Evolutionary conservation across 2,113 vertebrate genomes (phyloP).

Genomic region (Mus spicilegus): DNA sequence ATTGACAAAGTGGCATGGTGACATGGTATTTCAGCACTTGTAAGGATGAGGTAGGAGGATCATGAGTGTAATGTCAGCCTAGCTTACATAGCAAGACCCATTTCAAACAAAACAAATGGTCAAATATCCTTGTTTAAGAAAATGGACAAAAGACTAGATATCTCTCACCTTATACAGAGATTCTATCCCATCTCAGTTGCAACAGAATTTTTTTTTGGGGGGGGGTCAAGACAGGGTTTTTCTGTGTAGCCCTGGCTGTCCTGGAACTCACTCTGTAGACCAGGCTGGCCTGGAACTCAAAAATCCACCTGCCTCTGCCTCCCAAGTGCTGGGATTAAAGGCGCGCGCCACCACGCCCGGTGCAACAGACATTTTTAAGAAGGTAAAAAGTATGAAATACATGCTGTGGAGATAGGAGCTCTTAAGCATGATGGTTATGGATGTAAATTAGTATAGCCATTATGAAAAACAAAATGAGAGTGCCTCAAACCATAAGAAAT

Average conservation of each 20-base stretch:
- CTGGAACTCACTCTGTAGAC: too few species aligned
- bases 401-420: background rate
- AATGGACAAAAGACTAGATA: background rate
- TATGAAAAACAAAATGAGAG: background rate
- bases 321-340: too few species aligned
- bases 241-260: too few species aligned
- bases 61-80: background rate
- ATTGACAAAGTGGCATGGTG: background rate
- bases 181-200: background rate
- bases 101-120: background rate
- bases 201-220: too few species aligned
- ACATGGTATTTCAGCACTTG: background rate
- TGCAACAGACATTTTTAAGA: background rate
- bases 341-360: too few species aligned
- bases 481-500: background rate
- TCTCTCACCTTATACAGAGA: background rate
- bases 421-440: background rate
- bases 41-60: background rate
- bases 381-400: background rate
- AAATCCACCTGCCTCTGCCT: too few species aligned
- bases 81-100: background rate
- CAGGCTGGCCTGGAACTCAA: too few species aligned
- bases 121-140: background rate
- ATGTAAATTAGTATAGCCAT: background rate
- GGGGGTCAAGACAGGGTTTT: too few species aligned